Conservation (phyloP, 1,140 invertebrate genomes). For the Lucilia cuprina region DNA sequence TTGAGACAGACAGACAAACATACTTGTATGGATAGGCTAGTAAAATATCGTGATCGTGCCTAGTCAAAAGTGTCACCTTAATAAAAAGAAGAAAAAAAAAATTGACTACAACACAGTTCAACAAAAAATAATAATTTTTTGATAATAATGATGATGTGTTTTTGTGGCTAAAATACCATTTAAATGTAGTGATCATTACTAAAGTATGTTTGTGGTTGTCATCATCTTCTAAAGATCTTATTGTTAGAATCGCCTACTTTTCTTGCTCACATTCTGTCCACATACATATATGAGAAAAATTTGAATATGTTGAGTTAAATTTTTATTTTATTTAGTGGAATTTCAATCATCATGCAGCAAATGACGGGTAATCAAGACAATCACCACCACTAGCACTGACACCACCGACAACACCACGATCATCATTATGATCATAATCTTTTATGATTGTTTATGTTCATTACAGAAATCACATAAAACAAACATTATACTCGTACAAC, state of each 20-base stretch:
- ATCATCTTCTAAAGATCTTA: neutral
- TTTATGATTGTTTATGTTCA: neutral
- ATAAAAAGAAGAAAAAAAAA: neutral
- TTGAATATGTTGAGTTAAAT: too few species aligned
- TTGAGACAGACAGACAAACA: neutral
- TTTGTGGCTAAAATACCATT: neutral
- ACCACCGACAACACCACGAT: neutral
- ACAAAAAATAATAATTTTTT: neutral
- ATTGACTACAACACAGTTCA: neutral
- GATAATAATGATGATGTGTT: neutral
- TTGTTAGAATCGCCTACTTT: neutral
- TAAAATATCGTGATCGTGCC: conserved; percentile 31
- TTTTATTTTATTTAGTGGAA: neutral
- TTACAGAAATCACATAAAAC: neutral
- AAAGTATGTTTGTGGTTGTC: neutral
- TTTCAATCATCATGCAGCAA: neutral
- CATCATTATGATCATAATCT: neutral
- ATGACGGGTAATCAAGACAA: neutral
- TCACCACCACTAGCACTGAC: neutral
- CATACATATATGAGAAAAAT: neutral
- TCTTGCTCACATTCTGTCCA: neutral
- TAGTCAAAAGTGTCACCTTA: conserved; percentile 34
- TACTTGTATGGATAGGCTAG: neutral
- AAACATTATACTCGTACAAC: neutral
- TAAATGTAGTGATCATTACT: neutral